phyloP scores from a whole-genome alignment of 2,797 vertebrate species.

The Cirrhinus mrigala region DNA sequence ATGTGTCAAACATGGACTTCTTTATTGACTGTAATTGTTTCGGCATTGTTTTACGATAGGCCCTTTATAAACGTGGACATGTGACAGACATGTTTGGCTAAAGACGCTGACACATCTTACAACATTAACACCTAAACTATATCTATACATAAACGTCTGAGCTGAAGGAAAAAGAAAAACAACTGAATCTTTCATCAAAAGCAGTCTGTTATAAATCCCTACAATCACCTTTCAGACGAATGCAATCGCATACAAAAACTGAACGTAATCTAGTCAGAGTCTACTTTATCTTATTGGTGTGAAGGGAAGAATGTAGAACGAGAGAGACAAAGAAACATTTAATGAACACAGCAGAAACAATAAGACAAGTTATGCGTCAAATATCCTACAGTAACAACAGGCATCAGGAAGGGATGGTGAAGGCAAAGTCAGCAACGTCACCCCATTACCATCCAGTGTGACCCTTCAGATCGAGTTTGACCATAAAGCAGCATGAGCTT shows the following conservation, averaged over 20 bases:
- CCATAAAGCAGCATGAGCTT: background rate
- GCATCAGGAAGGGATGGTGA: background rate
- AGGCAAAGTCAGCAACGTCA: background rate
- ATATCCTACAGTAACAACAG: background rate
- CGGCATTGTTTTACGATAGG: background rate
- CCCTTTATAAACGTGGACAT: background rate
- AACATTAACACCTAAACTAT: no score
- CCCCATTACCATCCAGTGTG: background rate
- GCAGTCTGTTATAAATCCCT: background rate
- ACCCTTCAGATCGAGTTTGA: background rate
- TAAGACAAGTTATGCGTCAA: background rate
- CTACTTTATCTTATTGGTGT: background rate
- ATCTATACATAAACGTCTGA: background rate
- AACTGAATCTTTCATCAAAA: background rate
- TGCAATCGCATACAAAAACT: background rate
- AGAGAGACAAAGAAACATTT: background rate
- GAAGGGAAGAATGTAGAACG: background rate
- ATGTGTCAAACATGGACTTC: background rate
- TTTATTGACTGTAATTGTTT: background rate
- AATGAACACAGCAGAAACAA: constrained; percentile 8
- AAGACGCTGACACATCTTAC: background rate
- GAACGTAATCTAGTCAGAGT: background rate
- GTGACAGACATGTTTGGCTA: background rate
- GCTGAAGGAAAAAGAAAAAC: background rate
- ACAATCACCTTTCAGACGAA: no score